A percentile compares a stretch with the other conserved stretches of the same genome.
phyloP scores from a whole-genome alignment of 2,888 invertebrate species.

The Hypena proboscidalis region DNA sequence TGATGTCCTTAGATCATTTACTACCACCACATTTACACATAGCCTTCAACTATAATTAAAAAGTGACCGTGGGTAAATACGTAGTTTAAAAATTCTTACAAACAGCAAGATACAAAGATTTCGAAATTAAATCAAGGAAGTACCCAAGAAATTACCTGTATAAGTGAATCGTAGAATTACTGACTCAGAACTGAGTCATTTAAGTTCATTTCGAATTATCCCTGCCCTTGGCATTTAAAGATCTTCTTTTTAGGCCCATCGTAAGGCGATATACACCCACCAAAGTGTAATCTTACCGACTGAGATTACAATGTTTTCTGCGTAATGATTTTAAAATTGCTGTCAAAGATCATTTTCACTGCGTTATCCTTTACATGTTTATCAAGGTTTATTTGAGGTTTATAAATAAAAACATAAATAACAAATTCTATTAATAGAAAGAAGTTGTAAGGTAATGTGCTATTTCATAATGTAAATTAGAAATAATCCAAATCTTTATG shows the following conservation, averaged over 20 bases:
- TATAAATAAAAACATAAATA: no score
- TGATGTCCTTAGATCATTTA: no score
- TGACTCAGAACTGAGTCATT: conserved; percentile 34
- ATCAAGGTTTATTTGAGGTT: no score
- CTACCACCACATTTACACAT: no score
- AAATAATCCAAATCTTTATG: no score
- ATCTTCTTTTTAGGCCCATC: conserved; percentile 30
- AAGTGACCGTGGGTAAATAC: conserved; percentile 6
- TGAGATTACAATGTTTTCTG: background rate
- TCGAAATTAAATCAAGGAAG: conserved; percentile 26
- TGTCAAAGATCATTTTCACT: background rate
- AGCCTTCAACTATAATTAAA: no score
- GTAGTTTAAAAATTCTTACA: conserved; percentile 4
- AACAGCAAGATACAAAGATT: conserved; percentile 9
- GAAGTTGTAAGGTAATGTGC: no score
- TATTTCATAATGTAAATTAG: no score
- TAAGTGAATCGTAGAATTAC: conserved; percentile 20
- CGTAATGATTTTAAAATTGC: background rate
- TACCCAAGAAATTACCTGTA: conserved; percentile 20
- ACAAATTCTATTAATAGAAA: no score
- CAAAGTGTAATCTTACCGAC: conserved; percentile 25
- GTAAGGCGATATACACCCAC: conserved; percentile 26
- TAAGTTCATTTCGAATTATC: conserved; percentile 22
- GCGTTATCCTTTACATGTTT: no score
- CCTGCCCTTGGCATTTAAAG: conserved; percentile 37